Evolutionary conservation across 2,797 vertebrate genomes (phyloP).

Genomic region (Platyrinchus mystaceus): DNA sequence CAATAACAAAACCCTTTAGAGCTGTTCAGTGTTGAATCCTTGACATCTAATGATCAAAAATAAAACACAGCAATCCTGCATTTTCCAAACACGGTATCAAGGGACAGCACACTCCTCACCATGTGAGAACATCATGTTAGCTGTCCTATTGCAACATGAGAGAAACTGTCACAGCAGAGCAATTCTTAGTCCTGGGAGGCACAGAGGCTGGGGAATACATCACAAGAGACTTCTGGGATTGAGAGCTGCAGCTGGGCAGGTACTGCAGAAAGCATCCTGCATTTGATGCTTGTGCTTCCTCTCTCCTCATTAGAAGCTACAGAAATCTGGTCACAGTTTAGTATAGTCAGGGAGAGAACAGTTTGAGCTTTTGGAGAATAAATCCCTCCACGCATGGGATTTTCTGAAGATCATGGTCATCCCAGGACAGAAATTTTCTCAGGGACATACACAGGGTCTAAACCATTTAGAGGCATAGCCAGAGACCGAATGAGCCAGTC

Average conservation of each 20-base stretch:
- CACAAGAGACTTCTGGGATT: background rate
- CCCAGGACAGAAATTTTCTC: background rate
- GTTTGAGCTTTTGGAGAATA: background rate
- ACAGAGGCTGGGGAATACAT: background rate
- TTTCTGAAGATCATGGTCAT: background rate
- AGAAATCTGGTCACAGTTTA: background rate
- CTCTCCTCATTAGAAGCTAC: background rate
- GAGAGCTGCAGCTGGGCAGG: background rate
- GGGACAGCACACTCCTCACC: background rate
- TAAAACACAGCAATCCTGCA: background rate
- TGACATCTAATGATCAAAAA: background rate
- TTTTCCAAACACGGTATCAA: background rate
- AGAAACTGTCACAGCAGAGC: background rate
- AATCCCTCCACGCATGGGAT: accelerated
- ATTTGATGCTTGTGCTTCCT: background rate
- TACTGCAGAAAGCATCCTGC: background rate
- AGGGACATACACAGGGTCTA: background rate
- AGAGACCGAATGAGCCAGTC: background rate
- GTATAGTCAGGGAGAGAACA: background rate
- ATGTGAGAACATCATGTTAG: background rate
- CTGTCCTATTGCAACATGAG: background rate
- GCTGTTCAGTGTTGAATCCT: background rate
- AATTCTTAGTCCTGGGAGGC: background rate
- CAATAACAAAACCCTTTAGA: background rate
- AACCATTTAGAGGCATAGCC: background rate